phyloP scores from a whole-genome alignment of 1,140 invertebrate species.

The Marisa cornuarietis region DNA sequence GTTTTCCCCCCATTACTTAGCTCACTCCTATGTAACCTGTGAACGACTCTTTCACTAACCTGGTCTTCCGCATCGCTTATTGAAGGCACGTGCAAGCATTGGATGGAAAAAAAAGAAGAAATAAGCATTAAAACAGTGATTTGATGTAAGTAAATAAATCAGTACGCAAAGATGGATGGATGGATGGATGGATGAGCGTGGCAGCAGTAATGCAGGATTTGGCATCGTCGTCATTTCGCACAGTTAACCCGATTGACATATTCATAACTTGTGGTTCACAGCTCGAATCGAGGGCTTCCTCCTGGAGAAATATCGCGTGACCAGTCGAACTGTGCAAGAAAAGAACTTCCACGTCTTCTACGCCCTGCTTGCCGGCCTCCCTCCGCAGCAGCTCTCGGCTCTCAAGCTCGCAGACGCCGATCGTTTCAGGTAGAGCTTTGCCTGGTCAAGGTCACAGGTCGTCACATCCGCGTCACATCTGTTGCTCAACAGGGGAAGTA shows the following conservation, averaged over 20 bases:
- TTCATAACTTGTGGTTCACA: conserved; percentile 1
- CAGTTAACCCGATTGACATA: neutral
- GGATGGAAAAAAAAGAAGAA: too few relatives aligned
- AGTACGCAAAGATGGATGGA: too few relatives aligned
- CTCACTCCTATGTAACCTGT: too few relatives aligned
- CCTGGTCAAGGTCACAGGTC: neutral
- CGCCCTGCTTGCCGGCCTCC: conserved; percentile 40
- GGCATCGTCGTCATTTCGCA: too few relatives aligned
- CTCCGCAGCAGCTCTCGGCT: conserved; percentile 6
- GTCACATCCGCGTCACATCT: neutral
- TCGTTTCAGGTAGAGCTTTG: conserved; percentile 37
- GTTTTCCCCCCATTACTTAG: too few relatives aligned
- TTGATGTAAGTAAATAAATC: too few relatives aligned
- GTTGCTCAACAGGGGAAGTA: neutral
- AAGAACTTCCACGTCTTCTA: conserved; percentile 61
- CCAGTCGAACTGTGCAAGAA: conserved; percentile 78
- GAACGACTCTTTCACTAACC: too few relatives aligned
- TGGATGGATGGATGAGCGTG: too few relatives aligned
- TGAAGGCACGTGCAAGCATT: too few relatives aligned
- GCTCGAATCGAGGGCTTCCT: conserved; percentile 78
- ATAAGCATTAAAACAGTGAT: too few relatives aligned
- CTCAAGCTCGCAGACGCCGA: conserved; percentile 28
- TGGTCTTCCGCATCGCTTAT: too few relatives aligned
- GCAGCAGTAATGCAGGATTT: too few relatives aligned
- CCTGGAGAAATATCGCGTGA: conserved; percentile 82